phyloP scores from a whole-genome alignment of 2,797 vertebrate genomes.

The Hydrocynus forskahlii region DNA sequence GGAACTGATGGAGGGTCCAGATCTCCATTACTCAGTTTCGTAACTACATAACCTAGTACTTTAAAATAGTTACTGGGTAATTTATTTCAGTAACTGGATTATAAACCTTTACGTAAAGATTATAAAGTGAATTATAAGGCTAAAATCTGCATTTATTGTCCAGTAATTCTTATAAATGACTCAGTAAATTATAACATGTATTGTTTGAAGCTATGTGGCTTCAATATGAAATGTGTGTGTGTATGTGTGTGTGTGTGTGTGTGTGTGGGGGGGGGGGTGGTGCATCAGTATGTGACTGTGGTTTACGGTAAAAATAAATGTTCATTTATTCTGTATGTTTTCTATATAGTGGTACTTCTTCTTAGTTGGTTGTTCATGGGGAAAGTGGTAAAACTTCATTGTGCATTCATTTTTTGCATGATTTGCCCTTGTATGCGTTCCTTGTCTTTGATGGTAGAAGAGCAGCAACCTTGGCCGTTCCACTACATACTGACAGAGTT shows the following conservation, averaged over 20 bases:
- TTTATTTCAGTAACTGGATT: neutral
- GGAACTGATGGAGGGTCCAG: too few relatives aligned
- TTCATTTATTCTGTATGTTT: too few relatives aligned
- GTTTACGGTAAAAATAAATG: too few relatives aligned
- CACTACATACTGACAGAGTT: slow-evolving; percentile 33
- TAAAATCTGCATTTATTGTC: too few relatives aligned
- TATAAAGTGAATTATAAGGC: neutral
- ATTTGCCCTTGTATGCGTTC: neutral
- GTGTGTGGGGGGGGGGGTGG: too few relatives aligned
- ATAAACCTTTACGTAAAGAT: neutral
- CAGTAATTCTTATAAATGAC: too few relatives aligned
- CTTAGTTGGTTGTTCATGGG: neutral
- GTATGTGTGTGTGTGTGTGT: too few relatives aligned
- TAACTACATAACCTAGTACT: too few relatives aligned
- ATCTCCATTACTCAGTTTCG: neutral
- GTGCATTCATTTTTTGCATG: neutral
- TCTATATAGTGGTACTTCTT: neutral
- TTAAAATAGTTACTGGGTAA: neutral
- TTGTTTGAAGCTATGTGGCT: too few relatives aligned
- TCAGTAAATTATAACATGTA: too few relatives aligned
- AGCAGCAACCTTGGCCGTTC: neutral
- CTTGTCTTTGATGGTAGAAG: slow-evolving; percentile 17
- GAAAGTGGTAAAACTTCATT: neutral
- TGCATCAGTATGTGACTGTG: too few relatives aligned
- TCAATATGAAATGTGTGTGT: too few relatives aligned